Conservation (phyloP, 2,113 vertebrate species). For the Nothocercus julius region DNA sequence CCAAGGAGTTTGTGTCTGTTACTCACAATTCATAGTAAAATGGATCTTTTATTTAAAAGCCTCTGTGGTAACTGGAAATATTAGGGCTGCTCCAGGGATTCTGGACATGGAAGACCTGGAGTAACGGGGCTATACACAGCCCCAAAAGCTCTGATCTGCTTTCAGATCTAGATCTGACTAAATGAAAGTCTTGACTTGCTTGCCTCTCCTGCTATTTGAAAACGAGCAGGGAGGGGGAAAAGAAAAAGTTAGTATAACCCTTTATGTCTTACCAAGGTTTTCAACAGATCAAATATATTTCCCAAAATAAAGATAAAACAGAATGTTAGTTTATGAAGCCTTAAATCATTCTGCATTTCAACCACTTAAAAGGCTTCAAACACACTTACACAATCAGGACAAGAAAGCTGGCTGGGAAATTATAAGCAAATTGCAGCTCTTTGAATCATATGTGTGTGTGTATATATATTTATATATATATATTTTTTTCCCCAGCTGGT, state of each 20-base stretch:
- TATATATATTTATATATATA: not conserved
- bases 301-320: slow-evolving; percentile 59
- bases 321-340: slow-evolving; percentile 42
- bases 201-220: not conserved
- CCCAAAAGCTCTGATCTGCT: slow-evolving; percentile 17
- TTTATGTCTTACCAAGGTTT: slow-evolving; percentile 19
- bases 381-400: not conserved
- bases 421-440: slow-evolving; percentile 47
- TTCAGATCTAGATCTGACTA: not conserved
- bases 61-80: not conserved
- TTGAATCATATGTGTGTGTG: not conserved
- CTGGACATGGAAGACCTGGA: not conserved
- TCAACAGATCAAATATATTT: slow-evolving; percentile 51
- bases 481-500: not conserved
- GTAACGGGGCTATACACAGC: not conserved
- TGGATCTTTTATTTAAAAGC: not conserved
- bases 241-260: not conserved
- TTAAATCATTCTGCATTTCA: slow-evolving; percentile 45
- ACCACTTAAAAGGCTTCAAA: slow-evolving; percentile 47
- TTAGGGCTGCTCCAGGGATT: not conserved
- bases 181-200: slow-evolving; percentile 22
- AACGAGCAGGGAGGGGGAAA: not conserved
- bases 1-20: not conserved
- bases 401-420: slow-evolving; percentile 38
- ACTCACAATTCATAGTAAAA: not conserved